Conservation (phyloP, 2,113 vertebrate genomes). For the Rostratula benghalensis region DNA sequence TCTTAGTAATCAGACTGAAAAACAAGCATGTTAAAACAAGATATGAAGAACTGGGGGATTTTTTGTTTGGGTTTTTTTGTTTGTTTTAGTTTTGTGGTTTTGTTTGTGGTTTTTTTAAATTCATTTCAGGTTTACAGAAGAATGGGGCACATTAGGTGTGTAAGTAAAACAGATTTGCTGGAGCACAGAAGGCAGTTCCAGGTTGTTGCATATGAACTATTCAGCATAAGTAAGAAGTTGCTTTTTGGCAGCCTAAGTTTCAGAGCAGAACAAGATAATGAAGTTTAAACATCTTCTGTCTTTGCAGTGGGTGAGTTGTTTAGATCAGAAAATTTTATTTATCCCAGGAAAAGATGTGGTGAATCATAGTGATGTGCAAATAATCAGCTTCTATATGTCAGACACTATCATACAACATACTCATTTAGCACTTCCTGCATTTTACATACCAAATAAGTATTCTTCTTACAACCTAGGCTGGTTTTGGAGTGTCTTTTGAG, state of each 20-base stretch:
- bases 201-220: background rate
- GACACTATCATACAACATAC: background rate
- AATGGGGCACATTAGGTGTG: background rate
- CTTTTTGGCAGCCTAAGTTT: background rate
- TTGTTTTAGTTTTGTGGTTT: too few species aligned
- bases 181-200: background rate
- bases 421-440: background rate
- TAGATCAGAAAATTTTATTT: background rate
- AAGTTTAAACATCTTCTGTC: background rate
- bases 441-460: background rate
- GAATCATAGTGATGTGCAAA: background rate
- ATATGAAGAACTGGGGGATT: background rate
- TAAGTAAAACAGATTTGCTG: background rate
- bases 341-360: background rate
- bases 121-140: background rate
- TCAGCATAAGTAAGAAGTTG: background rate
- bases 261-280: background rate
- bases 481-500: background rate
- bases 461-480: background rate
- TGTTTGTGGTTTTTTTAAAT: background rate
- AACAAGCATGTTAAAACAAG: background rate
- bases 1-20: background rate
- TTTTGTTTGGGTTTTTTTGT: too few species aligned
- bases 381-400: background rate
- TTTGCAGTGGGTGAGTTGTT: background rate